These are phyloP conservation scores for Patella depressa DNA, from an alignment of 2,888 invertebrate genomes.

Conservation along the genomic window DNA sequence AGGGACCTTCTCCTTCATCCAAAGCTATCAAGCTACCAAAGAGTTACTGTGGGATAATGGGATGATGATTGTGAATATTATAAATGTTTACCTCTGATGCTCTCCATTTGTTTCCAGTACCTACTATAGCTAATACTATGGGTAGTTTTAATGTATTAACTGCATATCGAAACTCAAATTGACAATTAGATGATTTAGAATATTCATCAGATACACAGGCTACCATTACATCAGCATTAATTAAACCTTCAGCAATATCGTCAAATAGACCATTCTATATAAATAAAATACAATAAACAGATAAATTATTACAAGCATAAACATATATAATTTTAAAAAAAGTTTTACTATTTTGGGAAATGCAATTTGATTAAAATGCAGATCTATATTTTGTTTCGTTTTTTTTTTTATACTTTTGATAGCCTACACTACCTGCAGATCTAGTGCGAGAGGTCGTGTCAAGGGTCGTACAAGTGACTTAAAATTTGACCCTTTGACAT, in stretches of 20 bases:
- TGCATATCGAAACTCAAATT: slow-evolving; percentile 65
- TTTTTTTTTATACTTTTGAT: no score
- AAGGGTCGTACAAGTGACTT: no score
- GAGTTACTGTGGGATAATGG: no score
- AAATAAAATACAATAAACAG: slow-evolving; percentile 7
- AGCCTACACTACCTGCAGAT: no score
- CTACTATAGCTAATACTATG: slow-evolving; percentile 61
- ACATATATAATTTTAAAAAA: background rate
- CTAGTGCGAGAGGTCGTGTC: no score
- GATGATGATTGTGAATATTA: no score
- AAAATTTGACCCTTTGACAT: no score
- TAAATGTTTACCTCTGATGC: slow-evolving; percentile 49
- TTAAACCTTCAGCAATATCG: slow-evolving; percentile 64
- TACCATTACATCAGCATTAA: slow-evolving; percentile 57
- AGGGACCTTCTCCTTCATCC: no score
- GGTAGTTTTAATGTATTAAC: slow-evolving; percentile 62
- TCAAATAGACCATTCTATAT: slow-evolving; percentile 61
- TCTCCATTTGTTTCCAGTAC: slow-evolving; percentile 61
- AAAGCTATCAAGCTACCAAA: no score
- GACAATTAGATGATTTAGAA: slow-evolving; percentile 57
- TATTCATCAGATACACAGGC: slow-evolving; percentile 67
- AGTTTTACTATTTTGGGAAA: no score
- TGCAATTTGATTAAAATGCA: no score
- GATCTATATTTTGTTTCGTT: no score
- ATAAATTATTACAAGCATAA: background rate